Percentiles rank a stretch among this genome's conserved stretches.
Conservation (phyloP, 1,140 invertebrate species). For the Piezodorus guildinii region DNA sequence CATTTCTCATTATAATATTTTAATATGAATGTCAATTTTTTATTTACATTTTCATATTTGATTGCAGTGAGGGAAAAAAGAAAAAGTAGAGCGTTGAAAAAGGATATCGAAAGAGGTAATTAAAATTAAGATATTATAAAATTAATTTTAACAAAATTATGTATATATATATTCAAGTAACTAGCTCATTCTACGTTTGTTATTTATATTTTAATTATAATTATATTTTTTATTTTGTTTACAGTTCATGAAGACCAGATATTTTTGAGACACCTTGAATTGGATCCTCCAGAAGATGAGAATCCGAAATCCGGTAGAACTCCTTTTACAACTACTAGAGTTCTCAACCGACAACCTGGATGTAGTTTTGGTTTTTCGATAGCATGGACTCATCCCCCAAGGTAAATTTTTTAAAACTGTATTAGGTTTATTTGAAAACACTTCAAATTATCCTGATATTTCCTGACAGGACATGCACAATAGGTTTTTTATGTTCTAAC, state of each 20-base stretch:
- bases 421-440: neutral
- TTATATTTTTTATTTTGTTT: constrained; percentile 22
- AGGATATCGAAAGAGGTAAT: constrained; percentile 22
- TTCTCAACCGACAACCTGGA: constrained; percentile 42
- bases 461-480: too few species aligned
- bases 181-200: neutral
- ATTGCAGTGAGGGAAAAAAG: constrained; percentile 7
- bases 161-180: too few species aligned
- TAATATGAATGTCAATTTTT: neutral
- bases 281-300: constrained; percentile 55
- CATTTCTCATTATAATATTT: neutral
- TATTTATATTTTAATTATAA: neutral
- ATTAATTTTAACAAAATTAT: neutral
- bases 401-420: constrained; percentile 28
- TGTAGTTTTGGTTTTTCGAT: constrained; percentile 73
- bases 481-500: too few species aligned
- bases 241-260: constrained; percentile 39
- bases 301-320: constrained; percentile 54
- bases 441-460: too few species aligned
- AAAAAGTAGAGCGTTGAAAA: constrained; percentile 14
- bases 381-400: constrained; percentile 81
- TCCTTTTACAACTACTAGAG: constrained; percentile 67
- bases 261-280: constrained; percentile 64
- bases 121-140: neutral
- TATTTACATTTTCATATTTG: neutral